phyloP scores from a whole-genome alignment of 1,140 invertebrate species.

The Drosophila asahinai region DNA sequence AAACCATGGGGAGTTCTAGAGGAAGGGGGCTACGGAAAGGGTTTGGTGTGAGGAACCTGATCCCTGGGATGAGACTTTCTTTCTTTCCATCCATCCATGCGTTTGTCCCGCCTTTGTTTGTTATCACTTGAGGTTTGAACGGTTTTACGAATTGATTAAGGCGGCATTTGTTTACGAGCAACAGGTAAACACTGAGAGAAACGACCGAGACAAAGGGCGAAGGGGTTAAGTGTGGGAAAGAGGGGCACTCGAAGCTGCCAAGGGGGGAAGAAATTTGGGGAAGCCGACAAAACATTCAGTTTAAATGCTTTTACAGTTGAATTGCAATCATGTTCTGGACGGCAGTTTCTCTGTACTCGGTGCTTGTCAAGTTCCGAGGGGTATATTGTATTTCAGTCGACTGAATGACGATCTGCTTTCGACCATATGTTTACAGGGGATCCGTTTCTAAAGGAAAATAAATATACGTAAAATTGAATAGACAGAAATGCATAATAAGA shows the following conservation, averaged over 20 bases:
- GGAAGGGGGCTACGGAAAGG: slow-evolving; percentile 7
- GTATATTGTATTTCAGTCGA: slow-evolving; percentile 20
- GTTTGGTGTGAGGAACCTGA: slow-evolving; percentile 14
- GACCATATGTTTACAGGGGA: not conserved
- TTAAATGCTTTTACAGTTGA: slow-evolving; percentile 78
- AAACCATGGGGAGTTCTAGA: slow-evolving; percentile 7
- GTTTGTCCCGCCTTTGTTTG: slow-evolving; percentile 78
- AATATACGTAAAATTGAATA: not conserved
- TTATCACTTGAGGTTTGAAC: slow-evolving; percentile 75
- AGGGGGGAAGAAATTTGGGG: slow-evolving; percentile 8
- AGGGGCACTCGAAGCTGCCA: not conserved
- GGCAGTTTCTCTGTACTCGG: slow-evolving; percentile 24
- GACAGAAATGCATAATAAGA: not conserved
- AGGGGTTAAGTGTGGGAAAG: not conserved
- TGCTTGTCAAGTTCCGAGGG: slow-evolving; percentile 1
- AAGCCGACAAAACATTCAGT: slow-evolving; percentile 45
- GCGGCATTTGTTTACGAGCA: slow-evolving; percentile 75
- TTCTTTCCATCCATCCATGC: slow-evolving; percentile 39
- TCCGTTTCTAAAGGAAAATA: not conserved
- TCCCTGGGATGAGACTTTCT: slow-evolving; percentile 52
- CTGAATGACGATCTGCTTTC: not conserved
- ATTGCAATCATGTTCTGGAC: slow-evolving; percentile 59
- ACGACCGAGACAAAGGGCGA: slow-evolving; percentile 6
- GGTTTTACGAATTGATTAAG: slow-evolving; percentile 79
- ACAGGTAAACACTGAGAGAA: slow-evolving; percentile 69